Conservation (phyloP, 2,888 invertebrate genomes). For the Drosophila kambysellisi region DNA sequence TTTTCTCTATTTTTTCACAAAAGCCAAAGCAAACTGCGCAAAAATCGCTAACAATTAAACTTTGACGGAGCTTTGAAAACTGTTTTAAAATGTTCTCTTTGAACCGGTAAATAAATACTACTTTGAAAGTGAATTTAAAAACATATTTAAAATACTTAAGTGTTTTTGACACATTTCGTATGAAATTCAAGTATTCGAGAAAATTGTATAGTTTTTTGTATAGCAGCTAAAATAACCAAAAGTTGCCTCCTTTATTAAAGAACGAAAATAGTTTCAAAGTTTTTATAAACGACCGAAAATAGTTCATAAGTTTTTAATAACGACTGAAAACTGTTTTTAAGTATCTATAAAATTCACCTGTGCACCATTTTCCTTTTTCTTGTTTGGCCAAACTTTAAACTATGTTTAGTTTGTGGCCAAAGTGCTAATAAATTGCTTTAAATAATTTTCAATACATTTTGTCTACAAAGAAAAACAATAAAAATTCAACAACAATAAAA, state of each 20-base stretch:
- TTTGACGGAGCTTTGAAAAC: conserved; percentile 63
- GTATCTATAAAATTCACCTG: not conserved
- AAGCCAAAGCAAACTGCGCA: conserved; percentile 51
- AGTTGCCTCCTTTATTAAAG: not conserved
- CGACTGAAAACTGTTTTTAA: not conserved
- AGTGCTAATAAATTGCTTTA: not conserved
- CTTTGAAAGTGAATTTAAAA: conserved; percentile 19
- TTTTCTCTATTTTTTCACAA: conserved; percentile 13
- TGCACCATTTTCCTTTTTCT: no score
- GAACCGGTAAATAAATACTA: conserved; percentile 54
- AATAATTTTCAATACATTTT: no score
- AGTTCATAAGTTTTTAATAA: no score
- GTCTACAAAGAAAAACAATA: not conserved
- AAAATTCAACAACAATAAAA: conserved; percentile 8
- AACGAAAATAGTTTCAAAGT: conserved; percentile 1
- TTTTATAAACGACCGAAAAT: not conserved
- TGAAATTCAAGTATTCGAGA: conserved; percentile 10
- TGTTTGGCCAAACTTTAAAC: not conserved
- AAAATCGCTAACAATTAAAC: conserved; percentile 73
- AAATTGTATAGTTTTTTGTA: conserved; percentile 13
- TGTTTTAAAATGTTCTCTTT: conserved; percentile 55
- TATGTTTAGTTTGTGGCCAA: not conserved
- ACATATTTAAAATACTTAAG: not conserved
- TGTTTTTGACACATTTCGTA: conserved; percentile 33
- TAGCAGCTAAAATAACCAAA: not conserved